Evolutionary conservation across 2,797 vertebrate genomes (phyloP).

Genomic region (Heterohyrax brucei): DNA sequence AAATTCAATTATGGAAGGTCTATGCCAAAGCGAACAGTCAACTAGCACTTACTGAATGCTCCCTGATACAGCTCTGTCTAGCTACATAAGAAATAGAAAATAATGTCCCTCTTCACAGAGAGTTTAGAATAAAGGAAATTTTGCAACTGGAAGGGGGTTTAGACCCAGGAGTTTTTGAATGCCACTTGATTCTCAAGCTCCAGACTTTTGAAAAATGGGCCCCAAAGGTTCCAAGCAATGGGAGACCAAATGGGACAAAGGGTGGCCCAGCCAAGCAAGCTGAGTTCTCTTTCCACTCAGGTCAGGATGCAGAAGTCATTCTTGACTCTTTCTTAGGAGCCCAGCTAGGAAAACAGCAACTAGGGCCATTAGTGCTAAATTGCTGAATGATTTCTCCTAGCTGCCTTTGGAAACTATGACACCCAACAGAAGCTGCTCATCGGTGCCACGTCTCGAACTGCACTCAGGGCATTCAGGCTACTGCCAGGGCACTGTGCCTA

Average conservation of each 20-base stretch:
- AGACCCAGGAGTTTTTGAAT: background rate
- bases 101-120: background rate
- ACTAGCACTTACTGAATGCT: constrained; percentile 50
- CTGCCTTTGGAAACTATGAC: too few relatives aligned
- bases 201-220: constrained; percentile 15
- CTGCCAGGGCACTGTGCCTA: too few relatives aligned
- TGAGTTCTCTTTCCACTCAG: background rate
- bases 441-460: too few relatives aligned
- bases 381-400: too few relatives aligned
- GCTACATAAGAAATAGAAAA: constrained; percentile 45
- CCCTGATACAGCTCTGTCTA: background rate
- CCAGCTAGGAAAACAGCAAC: too few relatives aligned
- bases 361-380: too few relatives aligned
- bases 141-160: constrained; percentile 31
- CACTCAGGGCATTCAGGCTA: too few relatives aligned
- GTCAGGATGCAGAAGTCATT: background rate
- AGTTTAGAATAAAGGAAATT: constrained; percentile 63
- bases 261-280: background rate
- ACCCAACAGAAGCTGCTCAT: too few relatives aligned
- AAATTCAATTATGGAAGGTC: constrained; percentile 84
- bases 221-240: background rate
- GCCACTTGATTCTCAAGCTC: background rate
- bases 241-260: too few relatives aligned
- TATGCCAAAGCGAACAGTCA: constrained; percentile 80
- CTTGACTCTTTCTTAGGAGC: background rate